These are phyloP conservation scores for Paedocypris micromegethes DNA, from an alignment of 2,797 vertebrate species.

Conservation along the genomic window DNA sequence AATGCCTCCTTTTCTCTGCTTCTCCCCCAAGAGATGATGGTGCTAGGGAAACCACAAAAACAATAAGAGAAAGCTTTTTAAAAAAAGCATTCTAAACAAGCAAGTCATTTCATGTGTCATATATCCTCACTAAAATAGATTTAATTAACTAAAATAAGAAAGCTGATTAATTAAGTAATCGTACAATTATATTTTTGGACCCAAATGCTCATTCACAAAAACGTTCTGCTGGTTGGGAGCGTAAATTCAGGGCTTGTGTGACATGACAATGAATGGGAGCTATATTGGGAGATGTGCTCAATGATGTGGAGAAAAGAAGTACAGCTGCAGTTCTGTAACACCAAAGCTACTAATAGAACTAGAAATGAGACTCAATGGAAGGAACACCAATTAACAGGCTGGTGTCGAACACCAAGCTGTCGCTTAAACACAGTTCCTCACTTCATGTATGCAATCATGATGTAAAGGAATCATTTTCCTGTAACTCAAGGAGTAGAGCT, in stretches of 20 bases:
- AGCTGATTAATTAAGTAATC: too few species aligned
- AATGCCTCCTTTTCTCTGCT: constrained; percentile 69
- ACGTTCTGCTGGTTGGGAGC: constrained; percentile 2
- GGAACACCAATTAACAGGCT: constrained; percentile 17
- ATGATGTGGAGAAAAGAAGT: constrained; percentile 3
- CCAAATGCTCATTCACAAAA: background rate
- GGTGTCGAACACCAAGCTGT: constrained; percentile 13
- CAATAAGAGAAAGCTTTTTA: constrained; percentile 2
- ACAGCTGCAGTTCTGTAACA: constrained; percentile 2
- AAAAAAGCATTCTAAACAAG: background rate
- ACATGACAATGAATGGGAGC: constrained; percentile 3
- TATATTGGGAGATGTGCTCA: constrained; percentile 11
- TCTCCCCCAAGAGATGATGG: constrained; percentile 74
- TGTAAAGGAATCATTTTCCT: too few species aligned
- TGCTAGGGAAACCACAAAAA: constrained; percentile 54
- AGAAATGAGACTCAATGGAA: constrained; percentile 8
- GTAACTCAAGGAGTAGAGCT: too few species aligned
- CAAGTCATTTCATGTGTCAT: too few species aligned
- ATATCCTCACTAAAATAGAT: too few species aligned
- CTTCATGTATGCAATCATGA: background rate
- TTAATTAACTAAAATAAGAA: too few species aligned
- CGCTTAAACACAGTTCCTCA: background rate
- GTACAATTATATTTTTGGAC: too few species aligned
- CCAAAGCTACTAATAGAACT: constrained; percentile 7
- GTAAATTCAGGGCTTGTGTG: background rate